Evolutionary conservation across 2,888 invertebrate genomes (phyloP), one percentile per base, ranked within the genome.

Genomic region (Aspidapion aeneum): DNA sequence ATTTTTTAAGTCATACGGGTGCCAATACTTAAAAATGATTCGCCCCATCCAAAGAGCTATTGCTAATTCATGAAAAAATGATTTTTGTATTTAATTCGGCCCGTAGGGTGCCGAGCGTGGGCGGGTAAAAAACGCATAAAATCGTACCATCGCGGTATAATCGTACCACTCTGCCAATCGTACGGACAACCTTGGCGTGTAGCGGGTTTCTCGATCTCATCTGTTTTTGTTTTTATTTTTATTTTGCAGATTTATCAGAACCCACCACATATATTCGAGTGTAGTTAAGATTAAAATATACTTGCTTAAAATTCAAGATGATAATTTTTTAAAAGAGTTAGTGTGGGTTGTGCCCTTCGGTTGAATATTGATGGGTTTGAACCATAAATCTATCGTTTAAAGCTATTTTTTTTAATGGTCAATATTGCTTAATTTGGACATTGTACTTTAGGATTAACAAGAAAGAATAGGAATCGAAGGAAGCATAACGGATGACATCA

Each of bases 1-100:
- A 68, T 65, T 71, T 71, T 70, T 62, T 35, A 35, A 35, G 35
- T 7, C 35, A 7, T 35, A 12, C 35, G 35, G 12, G 5, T 7
- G 35, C 12, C 12, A 35, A 35, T 7, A 12, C 35, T 12, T 7
- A 35, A 35, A 35, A 35, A 35, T 35, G 35, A 35, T 35, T 35
- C 12, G 35, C 35, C 35, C 3, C 35, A 7, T 12, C 12, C 5
- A 12, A 35, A 3, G 12, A 12, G 35, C 35, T 7, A 3, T 12
- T 3, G 3, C 12, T 35, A 35, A 35, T 35, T 7, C 35, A 35
- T 35, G 12, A 35, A 35, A 35, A 35, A 35, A 12, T 35, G 35
- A 35, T 35, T 35, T 35, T 35, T 35, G 35, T 35, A 7, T 35
- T 35, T 7, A 35, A 35, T 35, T 35, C 12, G 3, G 12, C 3